Conservation (phyloP, 2,113 vertebrate genomes). For the Megaceryle torquata region DNA sequence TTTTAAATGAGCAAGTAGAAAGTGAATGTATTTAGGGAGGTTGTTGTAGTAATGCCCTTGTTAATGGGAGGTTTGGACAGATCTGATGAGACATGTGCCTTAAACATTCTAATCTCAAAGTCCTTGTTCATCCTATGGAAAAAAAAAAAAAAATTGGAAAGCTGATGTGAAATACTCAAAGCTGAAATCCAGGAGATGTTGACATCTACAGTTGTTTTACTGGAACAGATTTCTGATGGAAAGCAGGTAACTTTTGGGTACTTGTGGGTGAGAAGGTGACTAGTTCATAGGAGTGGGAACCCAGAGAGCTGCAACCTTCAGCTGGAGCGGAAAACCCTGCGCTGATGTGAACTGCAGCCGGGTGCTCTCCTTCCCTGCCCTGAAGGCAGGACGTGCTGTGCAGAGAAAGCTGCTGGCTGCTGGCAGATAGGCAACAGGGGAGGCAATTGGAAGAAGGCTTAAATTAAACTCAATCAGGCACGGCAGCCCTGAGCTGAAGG, state of each 20-base stretch:
- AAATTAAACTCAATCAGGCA: slow-evolving; percentile 25
- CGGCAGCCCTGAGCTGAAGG: background rate
- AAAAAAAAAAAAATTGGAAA: background rate
- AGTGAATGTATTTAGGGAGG: background rate
- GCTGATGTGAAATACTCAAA: fast-evolving
- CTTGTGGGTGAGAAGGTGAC: fast-evolving
- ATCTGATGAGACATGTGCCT: background rate
- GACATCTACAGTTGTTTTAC: background rate
- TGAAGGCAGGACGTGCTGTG: background rate
- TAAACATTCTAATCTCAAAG: background rate
- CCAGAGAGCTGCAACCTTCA: fast-evolving
- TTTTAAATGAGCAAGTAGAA: background rate
- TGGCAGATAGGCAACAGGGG: background rate
- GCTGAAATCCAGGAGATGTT: background rate
- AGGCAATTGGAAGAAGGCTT: background rate
- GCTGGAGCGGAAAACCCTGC: background rate
- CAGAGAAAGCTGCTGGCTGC: background rate
- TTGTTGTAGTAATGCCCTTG: background rate
- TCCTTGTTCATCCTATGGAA: background rate
- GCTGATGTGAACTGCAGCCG: background rate
- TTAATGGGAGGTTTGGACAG: background rate
- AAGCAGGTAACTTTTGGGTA: background rate
- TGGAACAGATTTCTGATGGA: background rate
- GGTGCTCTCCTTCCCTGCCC: background rate
- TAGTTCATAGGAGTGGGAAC: background rate